Conservation (phyloP, 2,797 vertebrate species). For the Paramormyrops hopkinsi region DNA sequence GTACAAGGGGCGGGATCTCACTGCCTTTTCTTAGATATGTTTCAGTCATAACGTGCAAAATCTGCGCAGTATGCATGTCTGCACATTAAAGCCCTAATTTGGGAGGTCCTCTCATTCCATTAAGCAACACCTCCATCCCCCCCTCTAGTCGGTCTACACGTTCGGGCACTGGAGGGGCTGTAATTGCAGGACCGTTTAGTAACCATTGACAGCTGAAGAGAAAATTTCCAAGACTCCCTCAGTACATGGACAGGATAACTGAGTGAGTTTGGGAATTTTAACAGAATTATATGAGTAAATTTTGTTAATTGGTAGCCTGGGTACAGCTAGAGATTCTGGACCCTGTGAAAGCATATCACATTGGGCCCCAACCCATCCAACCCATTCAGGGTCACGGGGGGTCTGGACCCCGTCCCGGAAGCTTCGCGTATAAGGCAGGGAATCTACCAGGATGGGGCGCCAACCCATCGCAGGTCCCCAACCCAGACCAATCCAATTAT, state of each 20-base stretch:
- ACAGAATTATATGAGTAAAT: background rate
- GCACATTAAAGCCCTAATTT: background rate
- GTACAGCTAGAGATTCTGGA: background rate
- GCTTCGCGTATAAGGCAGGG: background rate
- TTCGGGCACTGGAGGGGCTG: conserved; percentile 27
- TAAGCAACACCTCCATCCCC: background rate
- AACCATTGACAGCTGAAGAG: conserved; percentile 20
- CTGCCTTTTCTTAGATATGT: background rate
- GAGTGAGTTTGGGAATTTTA: background rate
- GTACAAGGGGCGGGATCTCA: background rate
- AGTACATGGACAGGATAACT: background rate
- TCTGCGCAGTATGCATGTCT: background rate
- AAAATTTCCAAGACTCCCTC: background rate
- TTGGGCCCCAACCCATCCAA: background rate
- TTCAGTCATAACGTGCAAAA: background rate
- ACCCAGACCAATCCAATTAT: background rate
- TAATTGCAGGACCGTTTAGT: conserved; percentile 26
- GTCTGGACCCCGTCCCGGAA: background rate
- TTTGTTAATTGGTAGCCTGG: background rate
- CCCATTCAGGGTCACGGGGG: background rate
- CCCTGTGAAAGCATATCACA: background rate
- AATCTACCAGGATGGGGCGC: background rate
- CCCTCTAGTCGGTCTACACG: background rate
- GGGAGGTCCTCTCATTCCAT: background rate
- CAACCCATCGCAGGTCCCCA: background rate